phyloP scores from a whole-genome alignment of 2,113 vertebrate genomes.

The Siniperca knerii region DNA sequence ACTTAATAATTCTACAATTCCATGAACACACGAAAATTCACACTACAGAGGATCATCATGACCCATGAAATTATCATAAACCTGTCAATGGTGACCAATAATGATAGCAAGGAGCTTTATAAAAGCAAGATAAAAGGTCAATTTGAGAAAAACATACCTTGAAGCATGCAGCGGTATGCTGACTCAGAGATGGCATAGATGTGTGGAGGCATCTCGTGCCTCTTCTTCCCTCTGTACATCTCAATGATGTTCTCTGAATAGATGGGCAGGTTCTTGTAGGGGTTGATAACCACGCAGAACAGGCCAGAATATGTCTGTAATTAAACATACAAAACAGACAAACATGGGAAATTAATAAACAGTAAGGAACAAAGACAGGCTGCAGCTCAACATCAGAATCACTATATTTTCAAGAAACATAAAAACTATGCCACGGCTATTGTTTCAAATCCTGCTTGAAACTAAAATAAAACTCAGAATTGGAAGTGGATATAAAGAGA shows the following conservation, averaged over 20 bases:
- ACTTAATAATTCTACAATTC: neutral
- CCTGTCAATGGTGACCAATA: neutral
- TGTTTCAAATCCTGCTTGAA: neutral
- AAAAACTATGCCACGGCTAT: neutral
- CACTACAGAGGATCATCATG: neutral
- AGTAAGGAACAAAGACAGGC: neutral
- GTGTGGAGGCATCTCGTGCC: slow-evolving; percentile 85
- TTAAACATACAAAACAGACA: slow-evolving; percentile 26
- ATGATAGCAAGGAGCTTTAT: neutral
- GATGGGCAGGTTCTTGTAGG: slow-evolving; percentile 86
- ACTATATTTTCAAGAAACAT: neutral
- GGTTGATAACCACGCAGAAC: slow-evolving; percentile 86
- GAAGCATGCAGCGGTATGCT: slow-evolving; percentile 85
- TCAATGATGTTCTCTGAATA: slow-evolving; percentile 86
- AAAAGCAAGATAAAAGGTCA: neutral
- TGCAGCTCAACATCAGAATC: neutral
- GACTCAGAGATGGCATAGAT: slow-evolving; percentile 86
- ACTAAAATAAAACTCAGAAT: neutral
- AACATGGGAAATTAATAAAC: neutral
- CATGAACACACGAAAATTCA: neutral
- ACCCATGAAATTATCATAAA: neutral
- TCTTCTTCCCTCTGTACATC: slow-evolving; percentile 85
- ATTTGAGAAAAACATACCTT: slow-evolving; percentile 70
- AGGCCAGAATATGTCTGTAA: slow-evolving; percentile 83
- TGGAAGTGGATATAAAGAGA: slow-evolving; percentile 1